Percentiles rank a stretch among this genome's conserved stretches.
These are phyloP conservation scores for Anoplius nigerrimus DNA, from an alignment of 2,888 invertebrate species.

Conservation along the genomic window DNA sequence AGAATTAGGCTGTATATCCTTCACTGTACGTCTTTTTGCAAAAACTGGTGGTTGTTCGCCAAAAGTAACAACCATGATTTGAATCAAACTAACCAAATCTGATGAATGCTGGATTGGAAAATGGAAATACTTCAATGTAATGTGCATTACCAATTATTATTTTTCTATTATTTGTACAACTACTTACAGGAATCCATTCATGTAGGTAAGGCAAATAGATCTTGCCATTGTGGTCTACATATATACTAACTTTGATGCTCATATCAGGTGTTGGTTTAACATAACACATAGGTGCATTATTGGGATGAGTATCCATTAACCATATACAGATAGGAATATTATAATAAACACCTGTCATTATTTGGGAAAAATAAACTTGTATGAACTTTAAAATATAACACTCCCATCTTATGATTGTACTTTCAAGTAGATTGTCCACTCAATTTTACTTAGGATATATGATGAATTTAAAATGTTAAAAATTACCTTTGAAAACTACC, in stretches of 20 bases:
- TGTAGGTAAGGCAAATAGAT: slow-evolving; percentile 97
- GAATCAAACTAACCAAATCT: slow-evolving; percentile 91
- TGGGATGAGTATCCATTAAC: slow-evolving; percentile 98
- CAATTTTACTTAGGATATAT: too few relatives aligned
- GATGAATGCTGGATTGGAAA: slow-evolving; percentile 79
- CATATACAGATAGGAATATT: slow-evolving; percentile 98
- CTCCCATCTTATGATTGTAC: too few relatives aligned
- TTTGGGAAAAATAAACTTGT: neutral
- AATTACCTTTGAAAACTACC: slow-evolving; percentile 88
- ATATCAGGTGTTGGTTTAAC: slow-evolving; percentile 96
- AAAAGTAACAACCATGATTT: slow-evolving; percentile 94
- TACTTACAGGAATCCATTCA: slow-evolving; percentile 89
- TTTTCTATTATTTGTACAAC: neutral
- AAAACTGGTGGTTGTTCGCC: slow-evolving; percentile 97
- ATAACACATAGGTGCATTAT: slow-evolving; percentile 95
- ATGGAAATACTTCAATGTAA: too few relatives aligned
- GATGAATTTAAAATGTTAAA: too few relatives aligned
- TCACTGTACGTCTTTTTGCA: slow-evolving; percentile 80
- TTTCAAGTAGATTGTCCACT: too few relatives aligned
- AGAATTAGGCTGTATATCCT: slow-evolving; percentile 66
- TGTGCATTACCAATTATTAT: too few relatives aligned
- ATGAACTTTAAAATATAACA: too few relatives aligned
- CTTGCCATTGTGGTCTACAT: slow-evolving; percentile 96
- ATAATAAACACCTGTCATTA: slow-evolving; percentile 82
- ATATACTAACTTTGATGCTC: slow-evolving; percentile 95